A percentile compares a stretch with the other conserved stretches of the same genome.
phyloP scores from a whole-genome alignment of 2,797 vertebrate genomes.

The Bufotes viridis region DNA sequence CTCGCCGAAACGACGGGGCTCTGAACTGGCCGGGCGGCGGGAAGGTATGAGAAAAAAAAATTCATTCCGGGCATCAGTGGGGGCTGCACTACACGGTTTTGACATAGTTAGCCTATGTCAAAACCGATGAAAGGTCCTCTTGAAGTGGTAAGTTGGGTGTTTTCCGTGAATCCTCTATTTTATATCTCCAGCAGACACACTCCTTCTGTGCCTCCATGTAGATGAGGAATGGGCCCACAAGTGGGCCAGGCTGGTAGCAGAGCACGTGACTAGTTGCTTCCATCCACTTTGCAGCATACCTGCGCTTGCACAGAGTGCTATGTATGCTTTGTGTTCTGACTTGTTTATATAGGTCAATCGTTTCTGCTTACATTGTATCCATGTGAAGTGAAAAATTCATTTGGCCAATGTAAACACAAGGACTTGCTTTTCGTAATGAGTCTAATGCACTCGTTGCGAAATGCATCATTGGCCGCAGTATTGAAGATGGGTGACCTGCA shows the following conservation, averaged over 20 bases:
- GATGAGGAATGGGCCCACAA: background rate
- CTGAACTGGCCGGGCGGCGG: no score
- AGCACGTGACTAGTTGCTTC: background rate
- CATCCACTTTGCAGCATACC: slow-evolving; percentile 15
- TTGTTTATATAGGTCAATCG: background rate
- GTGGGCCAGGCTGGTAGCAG: no score
- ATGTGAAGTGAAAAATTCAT: background rate
- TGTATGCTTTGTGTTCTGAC: background rate
- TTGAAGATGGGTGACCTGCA: no score
- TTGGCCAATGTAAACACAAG: background rate
- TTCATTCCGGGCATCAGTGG: no score
- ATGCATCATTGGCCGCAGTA: background rate
- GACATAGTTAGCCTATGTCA: no score
- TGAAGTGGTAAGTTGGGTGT: background rate
- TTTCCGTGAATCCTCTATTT: background rate
- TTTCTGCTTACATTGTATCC: slow-evolving; percentile 4
- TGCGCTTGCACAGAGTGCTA: slow-evolving; percentile 9
- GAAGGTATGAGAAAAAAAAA: no score
- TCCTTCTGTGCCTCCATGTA: background rate
- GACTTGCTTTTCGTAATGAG: background rate
- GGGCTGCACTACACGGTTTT: no score
- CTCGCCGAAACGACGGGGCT: no score
- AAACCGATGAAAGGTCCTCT: no score
- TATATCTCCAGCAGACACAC: background rate
- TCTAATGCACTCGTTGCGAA: background rate